Conservation (phyloP, 2,888 invertebrate genomes). For the Apotomis capreana region DNA sequence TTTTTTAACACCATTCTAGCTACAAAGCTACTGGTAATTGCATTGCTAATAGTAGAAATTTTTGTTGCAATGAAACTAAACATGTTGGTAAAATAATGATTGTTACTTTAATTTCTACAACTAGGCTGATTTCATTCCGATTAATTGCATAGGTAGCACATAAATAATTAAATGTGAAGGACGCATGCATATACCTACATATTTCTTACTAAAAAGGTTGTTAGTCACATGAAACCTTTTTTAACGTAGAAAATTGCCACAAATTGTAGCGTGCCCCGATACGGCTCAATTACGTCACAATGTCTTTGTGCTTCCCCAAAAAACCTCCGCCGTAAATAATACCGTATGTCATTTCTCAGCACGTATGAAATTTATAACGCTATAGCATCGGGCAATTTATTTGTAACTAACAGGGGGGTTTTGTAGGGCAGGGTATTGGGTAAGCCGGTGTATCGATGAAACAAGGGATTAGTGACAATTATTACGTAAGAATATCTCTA, state of each 20-base stretch:
- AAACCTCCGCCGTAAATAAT: slow-evolving; percentile 79
- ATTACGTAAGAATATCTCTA: background rate
- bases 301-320: slow-evolving; percentile 77
- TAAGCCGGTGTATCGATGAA: slow-evolving; percentile 22
- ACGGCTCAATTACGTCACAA: slow-evolving; percentile 80
- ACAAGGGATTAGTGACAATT: background rate
- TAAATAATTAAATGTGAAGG: too few relatives aligned
- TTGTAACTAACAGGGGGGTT: slow-evolving; percentile 61
- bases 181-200: too few relatives aligned
- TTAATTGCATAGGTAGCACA: too few relatives aligned
- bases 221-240: slow-evolving; percentile 12
- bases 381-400: slow-evolving; percentile 78
- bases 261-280: slow-evolving; percentile 68
- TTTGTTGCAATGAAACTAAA: too few relatives aligned
- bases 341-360: slow-evolving; percentile 84
- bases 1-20: too few relatives aligned
- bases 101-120: too few relatives aligned
- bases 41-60: too few relatives aligned
- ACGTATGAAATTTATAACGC: slow-evolving; percentile 83
- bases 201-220: background rate
- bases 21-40: too few relatives aligned
- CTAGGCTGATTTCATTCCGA: too few relatives aligned
- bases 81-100: too few relatives aligned
- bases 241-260: slow-evolving; percentile 41
- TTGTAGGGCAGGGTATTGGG: slow-evolving; percentile 20